A percentile compares a stretch with the other conserved stretches of the same genome.
Conservation (phyloP, 2,113 vertebrate species). For the Tyrannus savana region DNA sequence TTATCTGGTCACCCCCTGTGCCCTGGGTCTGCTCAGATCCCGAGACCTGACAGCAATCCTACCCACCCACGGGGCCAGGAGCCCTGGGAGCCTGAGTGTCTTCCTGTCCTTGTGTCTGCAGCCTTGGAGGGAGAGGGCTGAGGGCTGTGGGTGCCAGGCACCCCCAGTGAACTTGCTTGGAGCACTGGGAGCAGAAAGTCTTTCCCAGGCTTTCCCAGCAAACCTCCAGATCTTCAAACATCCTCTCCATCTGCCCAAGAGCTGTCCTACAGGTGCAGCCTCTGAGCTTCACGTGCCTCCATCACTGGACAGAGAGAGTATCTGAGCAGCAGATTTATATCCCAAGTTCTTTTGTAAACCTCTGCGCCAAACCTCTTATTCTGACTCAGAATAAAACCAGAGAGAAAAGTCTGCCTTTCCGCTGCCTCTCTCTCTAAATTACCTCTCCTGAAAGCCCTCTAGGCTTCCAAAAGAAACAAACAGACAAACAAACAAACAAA, state of each 20-base stretch:
- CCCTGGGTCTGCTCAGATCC: not conserved
- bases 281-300: not conserved
- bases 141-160: fast-evolving
- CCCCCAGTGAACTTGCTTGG: not conserved
- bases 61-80: not conserved
- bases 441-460: not conserved
- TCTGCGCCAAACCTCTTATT: not conserved
- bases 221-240: not conserved
- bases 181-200: not conserved
- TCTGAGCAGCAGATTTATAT: not conserved
- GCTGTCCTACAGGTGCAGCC: not conserved
- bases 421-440: not conserved
- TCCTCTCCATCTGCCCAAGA: not conserved
- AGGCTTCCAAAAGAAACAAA: slow-evolving; percentile 8
- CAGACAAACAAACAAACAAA: not conserved
- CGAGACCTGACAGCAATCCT: not conserved
- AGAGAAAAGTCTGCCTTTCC: not conserved
- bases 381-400: not conserved
- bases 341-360: not conserved
- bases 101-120: not conserved
- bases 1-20: not conserved
- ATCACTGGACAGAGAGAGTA: not conserved
- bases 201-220: not conserved
- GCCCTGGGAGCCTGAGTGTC: not conserved
- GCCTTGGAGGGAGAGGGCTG: fast-evolving